Evolutionary conservation across 2,113 vertebrate genomes (phyloP).

Genomic region (Eudorcas thomsonii): DNA sequence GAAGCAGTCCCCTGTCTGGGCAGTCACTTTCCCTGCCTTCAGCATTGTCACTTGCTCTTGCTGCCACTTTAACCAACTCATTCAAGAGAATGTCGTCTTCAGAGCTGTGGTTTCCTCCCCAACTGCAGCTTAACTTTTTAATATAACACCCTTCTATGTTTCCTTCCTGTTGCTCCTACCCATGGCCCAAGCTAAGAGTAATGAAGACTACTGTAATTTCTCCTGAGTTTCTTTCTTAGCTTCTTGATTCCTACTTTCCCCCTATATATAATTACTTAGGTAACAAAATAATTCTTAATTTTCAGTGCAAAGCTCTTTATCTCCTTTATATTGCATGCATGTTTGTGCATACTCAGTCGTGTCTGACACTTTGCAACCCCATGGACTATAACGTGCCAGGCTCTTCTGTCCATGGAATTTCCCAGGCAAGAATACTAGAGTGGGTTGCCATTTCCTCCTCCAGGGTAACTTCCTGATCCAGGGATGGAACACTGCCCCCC

Average conservation of each 20-base stretch:
- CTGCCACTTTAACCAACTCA: neutral
- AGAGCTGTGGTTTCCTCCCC: neutral
- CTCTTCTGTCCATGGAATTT: neutral
- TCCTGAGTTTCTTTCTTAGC: neutral
- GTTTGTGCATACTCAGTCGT: neutral
- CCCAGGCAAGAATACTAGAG: neutral
- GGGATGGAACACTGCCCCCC: neutral
- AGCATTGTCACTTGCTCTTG: too few relatives aligned
- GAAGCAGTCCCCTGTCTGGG: neutral
- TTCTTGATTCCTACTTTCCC: neutral
- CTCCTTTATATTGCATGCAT: neutral
- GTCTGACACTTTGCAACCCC: neutral
- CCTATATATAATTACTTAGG: neutral
- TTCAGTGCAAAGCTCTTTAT: neutral
- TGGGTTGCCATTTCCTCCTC: neutral
- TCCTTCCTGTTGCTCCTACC: neutral
- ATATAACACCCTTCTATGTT: neutral
- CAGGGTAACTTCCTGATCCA: neutral
- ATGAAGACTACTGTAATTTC: neutral
- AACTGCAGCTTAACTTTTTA: neutral
- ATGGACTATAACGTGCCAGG: neutral
- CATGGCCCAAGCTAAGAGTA: neutral
- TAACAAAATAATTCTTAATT: neutral
- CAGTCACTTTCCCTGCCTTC: neutral
- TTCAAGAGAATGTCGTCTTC: neutral